A percentile compares a stretch with the other conserved stretches of the same genome.
Conservation (phyloP, 1,140 invertebrate genomes). For the Drosophila pectinifera region DNA sequence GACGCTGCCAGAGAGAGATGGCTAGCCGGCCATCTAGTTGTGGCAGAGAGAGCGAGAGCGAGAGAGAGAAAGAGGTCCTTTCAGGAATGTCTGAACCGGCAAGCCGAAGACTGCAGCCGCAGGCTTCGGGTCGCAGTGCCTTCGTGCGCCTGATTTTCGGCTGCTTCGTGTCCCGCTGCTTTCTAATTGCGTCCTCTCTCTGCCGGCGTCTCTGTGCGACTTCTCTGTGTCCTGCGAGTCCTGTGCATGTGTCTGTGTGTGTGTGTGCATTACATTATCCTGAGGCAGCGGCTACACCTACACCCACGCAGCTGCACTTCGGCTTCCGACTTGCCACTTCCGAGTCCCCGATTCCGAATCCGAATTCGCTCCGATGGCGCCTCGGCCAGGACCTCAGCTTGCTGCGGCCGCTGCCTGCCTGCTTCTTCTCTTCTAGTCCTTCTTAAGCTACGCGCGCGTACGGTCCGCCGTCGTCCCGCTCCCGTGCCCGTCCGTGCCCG, state of each 20-base stretch:
- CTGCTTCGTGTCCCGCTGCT: conserved; percentile 69
- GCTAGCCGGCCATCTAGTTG: not conserved
- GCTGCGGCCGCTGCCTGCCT: conserved; percentile 68
- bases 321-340: conserved; percentile 41
- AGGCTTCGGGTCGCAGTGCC: conserved; percentile 45
- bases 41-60: not conserved
- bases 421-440: conserved; percentile 84
- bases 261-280: conserved; percentile 76
- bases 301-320: conserved; percentile 54
- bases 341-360: conserved; percentile 34
- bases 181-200: conserved; percentile 76
- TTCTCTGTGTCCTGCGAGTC: conserved; percentile 40
- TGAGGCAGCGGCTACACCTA: conserved; percentile 52
- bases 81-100: conserved; percentile 29
- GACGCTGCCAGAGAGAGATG: conserved; percentile 35
- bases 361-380: conserved; percentile 39
- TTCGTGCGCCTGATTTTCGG: conserved; percentile 55
- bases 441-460: conserved; percentile 83
- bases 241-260: conserved; percentile 34
- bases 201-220: conserved; percentile 32
- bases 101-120: conserved; percentile 65
- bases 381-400: conserved; percentile 59
- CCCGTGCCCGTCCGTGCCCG: conserved; percentile 28
- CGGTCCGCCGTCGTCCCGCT: conserved; percentile 58
- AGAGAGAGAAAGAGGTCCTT: conserved; percentile 21